A percentile compares a stretch with the other conserved stretches of the same genome.
Conservation (phyloP, 1,140 invertebrate species). For the Dreissena polymorpha region DNA sequence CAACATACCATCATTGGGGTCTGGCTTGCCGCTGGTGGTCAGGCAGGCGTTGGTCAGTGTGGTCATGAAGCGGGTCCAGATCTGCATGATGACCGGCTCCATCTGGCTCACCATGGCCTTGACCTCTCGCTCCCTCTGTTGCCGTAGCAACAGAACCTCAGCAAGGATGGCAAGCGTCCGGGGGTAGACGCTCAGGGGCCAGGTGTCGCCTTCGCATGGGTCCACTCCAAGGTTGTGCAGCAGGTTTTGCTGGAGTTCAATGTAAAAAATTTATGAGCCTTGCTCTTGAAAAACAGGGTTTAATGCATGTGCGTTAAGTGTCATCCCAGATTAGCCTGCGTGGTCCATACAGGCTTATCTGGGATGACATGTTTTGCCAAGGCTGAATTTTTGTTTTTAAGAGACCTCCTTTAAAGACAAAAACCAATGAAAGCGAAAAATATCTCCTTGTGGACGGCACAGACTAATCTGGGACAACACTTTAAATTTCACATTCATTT, state of each 20-base stretch:
- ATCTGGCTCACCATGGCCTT: constrained; percentile 70
- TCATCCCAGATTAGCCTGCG: too few species aligned
- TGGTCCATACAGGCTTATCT: too few species aligned
- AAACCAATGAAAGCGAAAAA: too few species aligned
- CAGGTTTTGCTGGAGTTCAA: constrained; percentile 84
- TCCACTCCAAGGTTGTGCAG: constrained; percentile 89
- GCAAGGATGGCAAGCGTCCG: constrained; percentile 91
- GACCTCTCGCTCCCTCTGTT: constrained; percentile 87
- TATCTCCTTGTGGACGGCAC: too few species aligned
- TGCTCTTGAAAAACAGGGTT: not conserved
- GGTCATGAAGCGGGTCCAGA: constrained; percentile 93
- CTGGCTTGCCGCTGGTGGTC: constrained; percentile 65
- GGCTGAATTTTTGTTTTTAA: too few species aligned
- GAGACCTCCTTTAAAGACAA: too few species aligned
- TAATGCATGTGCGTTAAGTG: too few species aligned
- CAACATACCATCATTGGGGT: constrained; percentile 71
- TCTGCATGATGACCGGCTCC: constrained; percentile 92
- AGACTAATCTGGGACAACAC: too few species aligned
- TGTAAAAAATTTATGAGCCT: not conserved
- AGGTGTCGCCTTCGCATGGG: constrained; percentile 84
- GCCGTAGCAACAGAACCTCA: constrained; percentile 87
- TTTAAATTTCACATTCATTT: not conserved
- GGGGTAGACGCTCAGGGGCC: constrained; percentile 92
- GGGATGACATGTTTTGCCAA: too few species aligned
- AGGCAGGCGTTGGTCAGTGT: constrained; percentile 91